phyloP scores from a whole-genome alignment of 2,888 invertebrate genomes.

The Agrotis puta region DNA sequence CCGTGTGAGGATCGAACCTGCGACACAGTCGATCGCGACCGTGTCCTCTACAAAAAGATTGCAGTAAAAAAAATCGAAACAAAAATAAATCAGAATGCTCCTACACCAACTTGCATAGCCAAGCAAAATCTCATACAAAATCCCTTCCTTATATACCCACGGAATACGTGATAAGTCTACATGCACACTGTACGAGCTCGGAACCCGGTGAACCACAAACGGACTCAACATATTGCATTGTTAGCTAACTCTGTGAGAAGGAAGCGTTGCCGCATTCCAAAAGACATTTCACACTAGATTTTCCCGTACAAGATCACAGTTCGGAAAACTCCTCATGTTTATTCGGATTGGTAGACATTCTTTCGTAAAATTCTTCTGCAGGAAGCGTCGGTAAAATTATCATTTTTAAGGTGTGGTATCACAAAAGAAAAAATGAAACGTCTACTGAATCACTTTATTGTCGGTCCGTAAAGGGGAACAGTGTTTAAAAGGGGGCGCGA shows the following conservation, averaged over 20 bases:
- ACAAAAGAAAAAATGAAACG: too few relatives aligned
- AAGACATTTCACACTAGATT: slow-evolving; percentile 37
- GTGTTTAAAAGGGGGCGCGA: too few relatives aligned
- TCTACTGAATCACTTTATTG: too few relatives aligned
- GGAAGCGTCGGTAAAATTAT: background rate
- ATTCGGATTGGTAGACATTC: background rate
- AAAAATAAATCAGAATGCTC: too few relatives aligned
- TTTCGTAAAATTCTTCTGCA: background rate
- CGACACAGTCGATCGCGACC: too few relatives aligned
- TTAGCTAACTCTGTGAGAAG: slow-evolving; percentile 23
- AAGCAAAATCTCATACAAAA: background rate
- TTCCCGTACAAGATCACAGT: slow-evolving; percentile 25
- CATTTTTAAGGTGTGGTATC: background rate
- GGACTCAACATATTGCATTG: slow-evolving; percentile 38
- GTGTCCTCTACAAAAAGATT: too few relatives aligned
- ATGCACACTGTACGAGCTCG: background rate
- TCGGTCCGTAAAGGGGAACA: too few relatives aligned
- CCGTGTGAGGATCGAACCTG: too few relatives aligned
- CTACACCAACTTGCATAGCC: background rate
- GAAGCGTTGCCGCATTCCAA: slow-evolving; percentile 15
- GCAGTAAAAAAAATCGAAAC: too few relatives aligned
- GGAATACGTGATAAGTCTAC: background rate
- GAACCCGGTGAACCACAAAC: slow-evolving; percentile 29
- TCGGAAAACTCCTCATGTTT: slow-evolving; percentile 17
- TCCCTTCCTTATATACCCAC: background rate